Conservation (phyloP, 2,888 invertebrate species). For the Charanyca ferruginea region DNA sequence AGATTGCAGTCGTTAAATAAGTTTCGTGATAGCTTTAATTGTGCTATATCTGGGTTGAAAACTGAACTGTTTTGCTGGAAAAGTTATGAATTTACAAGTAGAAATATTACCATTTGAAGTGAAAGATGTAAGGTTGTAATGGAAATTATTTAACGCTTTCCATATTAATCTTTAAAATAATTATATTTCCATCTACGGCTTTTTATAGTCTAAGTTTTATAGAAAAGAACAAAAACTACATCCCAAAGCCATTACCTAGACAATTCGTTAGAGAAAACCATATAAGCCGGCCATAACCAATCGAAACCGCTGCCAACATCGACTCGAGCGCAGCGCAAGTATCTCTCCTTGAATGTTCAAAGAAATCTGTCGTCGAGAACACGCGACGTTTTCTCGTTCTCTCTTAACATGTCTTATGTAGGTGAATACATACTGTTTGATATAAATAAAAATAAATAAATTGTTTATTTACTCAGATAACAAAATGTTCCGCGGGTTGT, state of each 20-base stretch:
- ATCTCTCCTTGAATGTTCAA: slow-evolving; percentile 86
- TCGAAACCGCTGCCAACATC: slow-evolving; percentile 47
- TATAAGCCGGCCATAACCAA: slow-evolving; percentile 56
- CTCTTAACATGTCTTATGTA: slow-evolving; percentile 58
- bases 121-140: slow-evolving; percentile 1
- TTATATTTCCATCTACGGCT: neutral
- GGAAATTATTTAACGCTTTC: neutral
- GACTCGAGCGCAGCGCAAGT: slow-evolving; percentile 52
- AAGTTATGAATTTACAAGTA: slow-evolving; percentile 21
- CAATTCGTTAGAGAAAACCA: slow-evolving; percentile 20
- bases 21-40: slow-evolving; percentile 52
- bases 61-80: slow-evolving; percentile 24
- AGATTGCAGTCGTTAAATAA: slow-evolving; percentile 45
- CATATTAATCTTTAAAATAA: neutral
- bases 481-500: too few relatives aligned
- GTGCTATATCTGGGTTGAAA: slow-evolving; percentile 19
- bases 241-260: slow-evolving; percentile 23
- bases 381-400: slow-evolving; percentile 85
- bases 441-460: too few relatives aligned
- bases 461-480: too few relatives aligned
- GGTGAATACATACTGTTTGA: slow-evolving; percentile 53
- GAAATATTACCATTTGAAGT: slow-evolving; percentile 14
- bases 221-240: slow-evolving; percentile 4
- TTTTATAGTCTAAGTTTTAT: neutral
- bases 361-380: slow-evolving; percentile 84